Percentiles rank a stretch among this genome's conserved stretches.
These are phyloP conservation scores for Dendrolimus kikuchii DNA, from an alignment of 1,140 invertebrate genomes.

Conservation along the genomic window DNA sequence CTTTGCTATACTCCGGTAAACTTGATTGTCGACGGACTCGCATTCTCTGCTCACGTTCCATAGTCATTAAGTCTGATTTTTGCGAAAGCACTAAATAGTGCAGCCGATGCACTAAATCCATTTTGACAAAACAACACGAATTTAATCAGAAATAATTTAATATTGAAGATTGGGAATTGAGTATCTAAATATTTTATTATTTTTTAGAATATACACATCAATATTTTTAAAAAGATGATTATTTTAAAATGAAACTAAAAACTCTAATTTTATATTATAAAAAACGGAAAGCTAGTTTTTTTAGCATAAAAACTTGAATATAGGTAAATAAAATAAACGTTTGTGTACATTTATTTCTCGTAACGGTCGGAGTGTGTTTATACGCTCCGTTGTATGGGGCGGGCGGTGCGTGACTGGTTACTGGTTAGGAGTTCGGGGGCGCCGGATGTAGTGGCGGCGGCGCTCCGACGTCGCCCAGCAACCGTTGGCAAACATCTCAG, in stretches of 20 bases:
- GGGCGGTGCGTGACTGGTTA: slow-evolving; percentile 45
- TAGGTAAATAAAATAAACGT: too few relatives aligned
- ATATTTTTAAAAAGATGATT: background rate
- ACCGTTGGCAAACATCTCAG: slow-evolving; percentile 55
- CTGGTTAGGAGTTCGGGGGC: slow-evolving; percentile 15
- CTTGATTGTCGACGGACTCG: slow-evolving; percentile 76
- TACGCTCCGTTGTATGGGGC: slow-evolving; percentile 27
- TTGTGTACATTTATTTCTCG: too few relatives aligned
- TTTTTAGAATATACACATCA: too few relatives aligned
- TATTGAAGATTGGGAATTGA: background rate
- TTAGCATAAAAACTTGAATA: too few relatives aligned
- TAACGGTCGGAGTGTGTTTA: background rate
- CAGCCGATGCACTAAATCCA: slow-evolving; percentile 68
- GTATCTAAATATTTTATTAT: too few relatives aligned
- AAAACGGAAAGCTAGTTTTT: background rate
- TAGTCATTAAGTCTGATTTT: slow-evolving; percentile 68
- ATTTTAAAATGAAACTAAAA: background rate
- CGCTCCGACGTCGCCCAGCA: slow-evolving; percentile 39
- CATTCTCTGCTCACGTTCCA: slow-evolving; percentile 62
- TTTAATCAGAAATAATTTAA: slow-evolving; percentile 2
- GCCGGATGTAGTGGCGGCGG: slow-evolving; percentile 33
- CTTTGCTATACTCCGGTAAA: slow-evolving; percentile 70
- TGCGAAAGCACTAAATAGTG: slow-evolving; percentile 68
- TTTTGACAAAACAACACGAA: slow-evolving; percentile 20
- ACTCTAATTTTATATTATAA: background rate